Evolutionary conservation across 2,888 invertebrate genomes (phyloP).

Genomic region (Hypolimnas misippus): DNA sequence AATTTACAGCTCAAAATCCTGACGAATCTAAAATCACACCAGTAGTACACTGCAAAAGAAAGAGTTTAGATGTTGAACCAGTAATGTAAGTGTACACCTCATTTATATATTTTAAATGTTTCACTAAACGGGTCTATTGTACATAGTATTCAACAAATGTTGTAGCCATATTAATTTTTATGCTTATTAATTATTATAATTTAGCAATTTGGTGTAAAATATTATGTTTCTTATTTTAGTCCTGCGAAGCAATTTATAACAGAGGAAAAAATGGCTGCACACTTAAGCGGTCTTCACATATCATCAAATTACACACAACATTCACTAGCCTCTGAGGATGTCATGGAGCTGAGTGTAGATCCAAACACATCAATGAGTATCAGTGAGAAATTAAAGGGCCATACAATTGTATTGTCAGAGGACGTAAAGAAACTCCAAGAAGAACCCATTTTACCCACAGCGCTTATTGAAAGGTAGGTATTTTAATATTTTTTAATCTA

Average conservation of each 20-base stretch:
- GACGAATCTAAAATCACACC: slow-evolving; percentile 53
- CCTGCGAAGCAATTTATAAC: slow-evolving; percentile 90
- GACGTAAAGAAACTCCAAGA: slow-evolving; percentile 87
- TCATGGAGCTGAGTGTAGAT: slow-evolving; percentile 68
- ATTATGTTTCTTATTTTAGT: slow-evolving; percentile 53
- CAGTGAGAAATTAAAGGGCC: slow-evolving; percentile 72
- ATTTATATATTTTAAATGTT: slow-evolving; percentile 1
- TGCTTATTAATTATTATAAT: too few species aligned
- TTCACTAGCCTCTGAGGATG: slow-evolving; percentile 53
- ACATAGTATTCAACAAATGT: neutral
- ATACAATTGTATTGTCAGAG: slow-evolving; percentile 86
- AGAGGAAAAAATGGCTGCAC: slow-evolving; percentile 93
- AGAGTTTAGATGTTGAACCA: slow-evolving; percentile 72
- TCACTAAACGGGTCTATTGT: neutral
- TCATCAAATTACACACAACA: slow-evolving; percentile 78
- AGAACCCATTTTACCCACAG: slow-evolving; percentile 87
- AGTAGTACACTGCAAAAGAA: slow-evolving; percentile 71
- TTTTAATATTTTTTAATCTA: neutral
- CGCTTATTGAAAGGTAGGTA: slow-evolving; percentile 83
- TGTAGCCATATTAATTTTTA: neutral
- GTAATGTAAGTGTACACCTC: slow-evolving; percentile 77
- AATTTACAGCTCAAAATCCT: slow-evolving; percentile 72
- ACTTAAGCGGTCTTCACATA: slow-evolving; percentile 90
- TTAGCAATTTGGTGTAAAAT: neutral
- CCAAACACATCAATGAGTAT: slow-evolving; percentile 40